These are phyloP conservation scores for Phoronis australis DNA, from an alignment of 2,888 invertebrate genomes.

Conservation along the genomic window DNA sequence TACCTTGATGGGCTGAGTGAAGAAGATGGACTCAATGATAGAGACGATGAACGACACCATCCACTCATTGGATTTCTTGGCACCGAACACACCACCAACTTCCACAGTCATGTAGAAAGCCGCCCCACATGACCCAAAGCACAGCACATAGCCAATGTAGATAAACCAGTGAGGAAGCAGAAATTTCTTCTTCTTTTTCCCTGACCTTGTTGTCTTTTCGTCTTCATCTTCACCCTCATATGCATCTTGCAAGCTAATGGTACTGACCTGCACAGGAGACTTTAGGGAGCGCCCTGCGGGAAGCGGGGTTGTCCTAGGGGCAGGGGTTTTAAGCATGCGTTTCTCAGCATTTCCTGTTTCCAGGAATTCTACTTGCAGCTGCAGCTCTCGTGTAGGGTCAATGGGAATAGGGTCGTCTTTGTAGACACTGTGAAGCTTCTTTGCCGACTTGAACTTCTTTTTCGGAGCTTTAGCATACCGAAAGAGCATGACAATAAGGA, in stretches of 20 bases:
- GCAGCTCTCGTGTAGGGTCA: constrained; percentile 8
- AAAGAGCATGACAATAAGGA: constrained; percentile 19
- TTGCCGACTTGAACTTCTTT: background rate
- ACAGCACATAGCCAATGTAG: constrained; percentile 12
- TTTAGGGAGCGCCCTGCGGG: too few relatives aligned
- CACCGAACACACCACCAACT: constrained; percentile 18
- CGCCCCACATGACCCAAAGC: constrained; percentile 5
- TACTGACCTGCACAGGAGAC: too few relatives aligned
- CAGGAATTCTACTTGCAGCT: constrained; percentile 13
- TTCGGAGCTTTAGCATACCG: constrained; percentile 6
- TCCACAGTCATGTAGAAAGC: constrained; percentile 12
- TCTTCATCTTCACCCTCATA: too few relatives aligned
- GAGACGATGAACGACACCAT: constrained; percentile 13
- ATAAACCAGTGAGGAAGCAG: constrained; percentile 10
- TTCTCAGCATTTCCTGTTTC: constrained; percentile 13
- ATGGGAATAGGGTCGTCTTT: too few relatives aligned
- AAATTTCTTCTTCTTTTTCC: constrained; percentile 7
- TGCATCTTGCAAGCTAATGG: too few relatives aligned
- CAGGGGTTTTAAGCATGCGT: background rate
- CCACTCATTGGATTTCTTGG: constrained; percentile 10
- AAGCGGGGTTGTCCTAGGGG: background rate
- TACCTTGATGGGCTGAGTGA: constrained; percentile 19
- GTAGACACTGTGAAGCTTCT: background rate
- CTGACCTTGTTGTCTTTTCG: too few relatives aligned
- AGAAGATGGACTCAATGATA: constrained; percentile 14